Base-by-base conservation (phyloP, 2,888 invertebrate genomes). In the Bedellia somnulentella region DNA sequence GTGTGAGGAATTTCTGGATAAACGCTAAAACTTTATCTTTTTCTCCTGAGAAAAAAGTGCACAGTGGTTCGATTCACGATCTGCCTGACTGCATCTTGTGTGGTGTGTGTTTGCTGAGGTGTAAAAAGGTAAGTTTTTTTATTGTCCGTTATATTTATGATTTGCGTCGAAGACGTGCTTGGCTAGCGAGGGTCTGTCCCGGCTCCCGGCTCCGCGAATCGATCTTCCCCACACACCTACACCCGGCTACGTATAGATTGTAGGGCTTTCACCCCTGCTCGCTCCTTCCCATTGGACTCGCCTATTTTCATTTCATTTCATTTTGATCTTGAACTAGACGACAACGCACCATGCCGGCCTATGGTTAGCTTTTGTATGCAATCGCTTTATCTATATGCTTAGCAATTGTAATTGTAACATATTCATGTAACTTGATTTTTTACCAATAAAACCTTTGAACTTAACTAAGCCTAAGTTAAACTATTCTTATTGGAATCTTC, bases 71-170 rank as follows among this genome's bases (percentile, higher is more conserved):
- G 48, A 53, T 24, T 51, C 61, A 63, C 67, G 64, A 64, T 60
- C 57, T 54, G 50, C 62, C 58, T 54, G 60, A 54, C 62, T 64
- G 55, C 60, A 54, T 62, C 32, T 61, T 61, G 59, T 61, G 59
- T 49, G 51, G 57, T 57, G 56, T 55, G 52, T 54, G 59, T 46
- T 56, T 49, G 57, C 55, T 66, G 59, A 58, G 56, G 62, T 64
- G 67, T 58, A 46, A 64, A 67, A 54, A 67, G 68, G 68, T 71
- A 49, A 64, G 70, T 71, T 68, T 29, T 63, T 63, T 64, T 44
- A 48, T 30, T 12, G 15, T 29, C 46, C 46, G 41, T 44, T 50
- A 27, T 26, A 11, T 24, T 14, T 11, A 17, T 27, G 22, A 15
- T 15, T 15, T 10, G 16, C 15, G 18, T 5, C 14, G 4, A 13